Evolutionary conservation across 1,140 invertebrate genomes (phyloP), one percentile per base, ranked within the genome.

Genomic region (Lepidotrigona ventralis): DNA sequence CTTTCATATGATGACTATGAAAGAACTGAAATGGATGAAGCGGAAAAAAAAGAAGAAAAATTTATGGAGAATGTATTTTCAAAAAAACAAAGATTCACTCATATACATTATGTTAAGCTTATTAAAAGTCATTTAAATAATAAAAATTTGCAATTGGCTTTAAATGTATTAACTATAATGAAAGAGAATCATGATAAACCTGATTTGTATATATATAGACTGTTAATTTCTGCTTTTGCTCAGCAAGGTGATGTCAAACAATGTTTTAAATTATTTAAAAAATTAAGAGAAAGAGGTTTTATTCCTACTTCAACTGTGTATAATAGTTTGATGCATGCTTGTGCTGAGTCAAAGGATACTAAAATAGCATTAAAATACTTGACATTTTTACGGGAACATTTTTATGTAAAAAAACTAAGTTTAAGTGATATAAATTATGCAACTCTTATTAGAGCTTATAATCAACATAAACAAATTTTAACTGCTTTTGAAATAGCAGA

Each of bases 381-480:
- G 0, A 95, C 92, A 53, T 90, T 95, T 83, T 94, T 98, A 53
- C 92, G 96, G 76, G 92, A 96, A 85, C 69, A 73, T 9, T 85
- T 89, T n/a, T 70, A 85, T 3, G 95, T 96, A 83, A 97, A 97
- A 89, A 94, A 95, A 11, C 94, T 96, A 86, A 90, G 95, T 70
- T 95, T 97, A 3, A 98, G 98, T 93, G 90, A 96, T 1, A 96
- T 96, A 8, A 97, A 97, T 91, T 98, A 98, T 87, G 97, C 98
- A 95, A 95, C 97, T 9, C 97, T 99, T 96, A 97, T 99, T 15
- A 99, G 98, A 95, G 97, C 98, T 6, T 99, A 97, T 95, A 97
- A 97, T 6, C 93, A 96, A 85, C 97, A 97, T 94, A 96, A 97
- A 11, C 96, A 98, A 92, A 89, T 98, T 21, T 81, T 95, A 72